These are phyloP conservation scores for Frankliniella fusca DNA, from an alignment of 2,888 invertebrate genomes.

Conservation along the genomic window DNA sequence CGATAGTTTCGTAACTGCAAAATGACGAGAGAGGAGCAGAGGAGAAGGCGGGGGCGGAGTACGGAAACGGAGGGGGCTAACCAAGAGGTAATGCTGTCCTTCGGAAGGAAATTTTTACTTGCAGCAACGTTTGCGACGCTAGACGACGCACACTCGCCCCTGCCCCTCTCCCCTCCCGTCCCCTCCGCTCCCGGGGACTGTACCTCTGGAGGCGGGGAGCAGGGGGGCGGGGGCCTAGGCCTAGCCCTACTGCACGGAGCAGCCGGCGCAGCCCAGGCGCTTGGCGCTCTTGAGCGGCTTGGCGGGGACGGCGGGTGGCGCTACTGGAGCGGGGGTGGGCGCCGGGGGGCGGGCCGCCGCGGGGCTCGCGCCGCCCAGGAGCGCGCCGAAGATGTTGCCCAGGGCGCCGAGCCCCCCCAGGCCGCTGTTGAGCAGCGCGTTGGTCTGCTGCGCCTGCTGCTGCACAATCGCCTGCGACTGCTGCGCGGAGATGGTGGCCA, in stretches of 20 bases:
- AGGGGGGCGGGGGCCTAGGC: too few relatives aligned
- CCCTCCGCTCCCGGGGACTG: too few relatives aligned
- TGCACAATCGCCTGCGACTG: not conserved
- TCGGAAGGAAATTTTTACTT: too few relatives aligned
- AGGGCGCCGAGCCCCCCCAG: not conserved
- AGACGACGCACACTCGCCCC: too few relatives aligned
- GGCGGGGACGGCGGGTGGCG: not conserved
- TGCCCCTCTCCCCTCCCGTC: too few relatives aligned
- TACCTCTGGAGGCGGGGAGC: too few relatives aligned
- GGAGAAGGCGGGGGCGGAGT: too few relatives aligned
- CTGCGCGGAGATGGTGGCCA: not conserved
- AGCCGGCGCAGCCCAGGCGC: not conserved
- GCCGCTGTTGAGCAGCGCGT: not conserved
- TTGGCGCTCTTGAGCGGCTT: not conserved
- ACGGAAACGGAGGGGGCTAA: too few relatives aligned
- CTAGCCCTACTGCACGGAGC: not conserved
- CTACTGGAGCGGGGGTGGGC: not conserved
- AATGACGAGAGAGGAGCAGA: too few relatives aligned
- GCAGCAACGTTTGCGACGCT: too few relatives aligned
- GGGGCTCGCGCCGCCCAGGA: not conserved
- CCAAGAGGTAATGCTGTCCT: too few relatives aligned
- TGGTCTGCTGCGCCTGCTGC: not conserved
- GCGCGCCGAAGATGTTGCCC: not conserved
- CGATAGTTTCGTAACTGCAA: too few relatives aligned
- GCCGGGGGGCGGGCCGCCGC: not conserved